phyloP scores from a whole-genome alignment of 2,888 invertebrate genomes.

The Noctua pronuba region DNA sequence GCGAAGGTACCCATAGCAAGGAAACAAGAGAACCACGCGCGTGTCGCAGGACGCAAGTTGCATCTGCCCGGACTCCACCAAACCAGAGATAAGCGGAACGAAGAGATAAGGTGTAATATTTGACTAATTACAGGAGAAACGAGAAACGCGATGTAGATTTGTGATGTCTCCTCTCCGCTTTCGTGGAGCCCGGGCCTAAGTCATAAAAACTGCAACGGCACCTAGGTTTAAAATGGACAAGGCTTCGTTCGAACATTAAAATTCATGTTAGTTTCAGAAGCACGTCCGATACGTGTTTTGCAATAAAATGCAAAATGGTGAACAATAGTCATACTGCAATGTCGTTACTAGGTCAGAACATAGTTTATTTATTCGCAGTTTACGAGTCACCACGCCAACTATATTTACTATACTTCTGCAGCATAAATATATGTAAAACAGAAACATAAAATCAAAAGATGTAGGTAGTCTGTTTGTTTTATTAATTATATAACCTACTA shows the following conservation, averaged over 20 bases:
- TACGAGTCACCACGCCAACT: slow-evolving; percentile 14
- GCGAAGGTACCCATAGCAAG: no score
- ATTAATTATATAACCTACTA: neutral
- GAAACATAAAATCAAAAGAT: neutral
- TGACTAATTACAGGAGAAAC: no score
- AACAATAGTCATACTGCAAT: slow-evolving; percentile 10
- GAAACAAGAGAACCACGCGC: no score
- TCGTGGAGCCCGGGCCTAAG: neutral
- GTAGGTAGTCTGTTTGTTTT: slow-evolving; percentile 1
- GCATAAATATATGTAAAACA: slow-evolving; percentile 14
- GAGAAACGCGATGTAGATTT: no score
- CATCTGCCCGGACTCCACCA: neutral
- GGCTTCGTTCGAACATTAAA: slow-evolving; percentile 3
- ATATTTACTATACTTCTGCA: neutral
- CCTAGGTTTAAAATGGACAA: slow-evolving; percentile 2
- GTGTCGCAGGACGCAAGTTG: neutral
- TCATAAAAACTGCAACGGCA: slow-evolving; percentile 6
- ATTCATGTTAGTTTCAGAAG: slow-evolving; percentile 26
- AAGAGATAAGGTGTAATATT: no score
- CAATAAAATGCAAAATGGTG: slow-evolving; percentile 22
- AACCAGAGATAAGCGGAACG: no score
- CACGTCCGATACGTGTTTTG: slow-evolving; percentile 11
- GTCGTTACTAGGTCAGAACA: slow-evolving; percentile 16
- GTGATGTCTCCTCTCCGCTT: no score
- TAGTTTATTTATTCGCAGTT: slow-evolving; percentile 26